Conservation (phyloP, 37 sponge, comb jelly and placozoan species). For the Spongilla lacustris region DNA sequence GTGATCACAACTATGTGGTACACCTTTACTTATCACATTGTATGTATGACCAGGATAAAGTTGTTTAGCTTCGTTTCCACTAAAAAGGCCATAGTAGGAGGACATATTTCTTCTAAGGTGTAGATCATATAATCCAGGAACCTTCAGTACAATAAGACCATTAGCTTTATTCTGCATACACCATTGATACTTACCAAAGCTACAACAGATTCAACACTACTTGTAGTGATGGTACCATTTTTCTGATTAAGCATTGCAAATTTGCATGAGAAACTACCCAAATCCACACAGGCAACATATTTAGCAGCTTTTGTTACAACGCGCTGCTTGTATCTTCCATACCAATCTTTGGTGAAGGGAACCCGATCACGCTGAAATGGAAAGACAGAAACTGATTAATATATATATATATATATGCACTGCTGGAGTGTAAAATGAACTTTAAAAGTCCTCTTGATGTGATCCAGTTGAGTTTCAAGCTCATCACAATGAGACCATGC, state of each 20-base stretch:
- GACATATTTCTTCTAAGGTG: slow-evolving; percentile 37
- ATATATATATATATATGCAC: not conserved
- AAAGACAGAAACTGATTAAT: not conserved
- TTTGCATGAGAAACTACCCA: slow-evolving; percentile 41
- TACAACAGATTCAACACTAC: slow-evolving; percentile 14
- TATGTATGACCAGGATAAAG: not conserved
- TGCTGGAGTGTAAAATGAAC: too few relatives aligned
- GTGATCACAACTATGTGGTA: not conserved
- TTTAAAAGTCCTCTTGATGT: not conserved
- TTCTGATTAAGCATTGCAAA: slow-evolving; percentile 14
- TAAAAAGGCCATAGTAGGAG: slow-evolving; percentile 17
- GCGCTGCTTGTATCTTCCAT: slow-evolving; percentile 33
- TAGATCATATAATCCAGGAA: slow-evolving; percentile 37
- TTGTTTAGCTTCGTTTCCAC: slow-evolving; percentile 32
- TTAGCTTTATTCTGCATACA: too few relatives aligned
- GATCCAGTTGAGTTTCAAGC: slow-evolving; percentile 12
- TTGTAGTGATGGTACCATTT: not conserved
- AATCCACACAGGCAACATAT: slow-evolving; percentile 4
- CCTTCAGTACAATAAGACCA: not conserved
- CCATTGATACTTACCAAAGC: not conserved
- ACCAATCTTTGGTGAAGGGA: slow-evolving; percentile 32
- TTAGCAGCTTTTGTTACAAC: not conserved
- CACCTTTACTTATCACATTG: not conserved
- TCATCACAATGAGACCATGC: slow-evolving; percentile 13
- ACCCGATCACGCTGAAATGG: not conserved